Percentiles rank a stretch among this genome's conserved stretches.
These are phyloP conservation scores for Enteromius thamalakanensis DNA, from an alignment of 2,797 vertebrate genomes.

Conservation along the genomic window DNA sequence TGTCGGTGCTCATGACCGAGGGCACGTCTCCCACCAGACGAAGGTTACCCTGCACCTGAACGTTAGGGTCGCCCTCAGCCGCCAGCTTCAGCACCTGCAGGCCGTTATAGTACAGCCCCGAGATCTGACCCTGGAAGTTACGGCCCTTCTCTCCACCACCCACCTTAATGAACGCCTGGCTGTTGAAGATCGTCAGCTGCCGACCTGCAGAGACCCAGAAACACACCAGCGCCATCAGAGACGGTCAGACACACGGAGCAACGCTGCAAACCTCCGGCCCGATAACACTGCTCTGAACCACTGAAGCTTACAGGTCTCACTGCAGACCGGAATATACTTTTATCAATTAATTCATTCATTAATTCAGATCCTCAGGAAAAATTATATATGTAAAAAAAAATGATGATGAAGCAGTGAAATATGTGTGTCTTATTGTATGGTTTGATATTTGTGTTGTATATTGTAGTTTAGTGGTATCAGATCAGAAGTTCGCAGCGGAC, in stretches of 20 bases:
- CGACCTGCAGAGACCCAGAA: constrained; percentile 79
- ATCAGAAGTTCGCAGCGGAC: not conserved
- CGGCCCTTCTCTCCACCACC: constrained; percentile 90
- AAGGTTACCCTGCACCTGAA: constrained; percentile 90
- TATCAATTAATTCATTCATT: no score
- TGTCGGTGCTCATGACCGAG: constrained; percentile 88
- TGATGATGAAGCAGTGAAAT: not conserved
- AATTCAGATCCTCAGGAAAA: no score
- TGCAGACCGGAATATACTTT: not conserved
- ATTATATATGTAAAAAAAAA: not conserved
- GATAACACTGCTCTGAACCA: constrained; percentile 54
- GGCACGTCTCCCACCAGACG: constrained; percentile 91
- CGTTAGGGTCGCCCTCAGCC: constrained; percentile 89
- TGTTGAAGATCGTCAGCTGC: constrained; percentile 97
- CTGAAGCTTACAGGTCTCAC: not conserved
- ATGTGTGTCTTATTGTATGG: not conserved
- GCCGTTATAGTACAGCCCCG: constrained; percentile 94
- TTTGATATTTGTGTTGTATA: not conserved
- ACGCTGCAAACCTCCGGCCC: constrained; percentile 59
- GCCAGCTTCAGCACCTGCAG: constrained; percentile 94
- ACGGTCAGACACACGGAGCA: constrained; percentile 32
- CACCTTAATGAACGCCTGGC: constrained; percentile 92
- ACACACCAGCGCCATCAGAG: constrained; percentile 6
- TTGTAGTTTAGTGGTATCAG: not conserved
- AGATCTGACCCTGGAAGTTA: constrained; percentile 96